Evolutionary conservation across 2,113 vertebrate species (phyloP).

Genomic region (Pteronura brasiliensis): DNA sequence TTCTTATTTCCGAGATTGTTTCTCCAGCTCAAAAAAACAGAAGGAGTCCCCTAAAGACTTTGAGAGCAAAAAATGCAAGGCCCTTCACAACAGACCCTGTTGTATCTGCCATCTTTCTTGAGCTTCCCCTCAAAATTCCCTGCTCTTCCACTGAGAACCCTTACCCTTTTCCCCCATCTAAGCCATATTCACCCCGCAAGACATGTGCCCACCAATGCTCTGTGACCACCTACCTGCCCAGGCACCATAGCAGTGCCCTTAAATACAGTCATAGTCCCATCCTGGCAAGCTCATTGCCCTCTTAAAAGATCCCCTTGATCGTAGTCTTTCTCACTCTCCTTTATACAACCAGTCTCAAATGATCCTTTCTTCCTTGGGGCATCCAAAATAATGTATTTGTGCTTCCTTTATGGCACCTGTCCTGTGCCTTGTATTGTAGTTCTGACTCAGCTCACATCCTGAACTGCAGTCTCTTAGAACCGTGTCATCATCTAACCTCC

Average conservation of each 20-base stretch:
- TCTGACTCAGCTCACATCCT: not conserved
- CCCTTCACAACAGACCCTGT: too few relatives aligned
- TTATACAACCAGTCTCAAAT: not conserved
- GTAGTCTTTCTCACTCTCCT: not conserved
- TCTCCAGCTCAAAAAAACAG: not conserved
- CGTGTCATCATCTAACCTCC: not conserved
- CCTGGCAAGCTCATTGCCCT: not conserved
- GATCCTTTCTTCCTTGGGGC: not conserved
- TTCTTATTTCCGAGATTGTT: not conserved
- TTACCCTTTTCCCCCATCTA: not conserved
- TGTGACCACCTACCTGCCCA: not conserved
- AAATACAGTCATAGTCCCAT: not conserved
- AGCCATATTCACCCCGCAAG: not conserved
- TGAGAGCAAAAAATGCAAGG: not conserved
- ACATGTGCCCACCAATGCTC: not conserved
- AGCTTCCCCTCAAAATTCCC: not conserved
- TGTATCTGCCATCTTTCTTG: not conserved
- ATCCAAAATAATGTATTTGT: not conserved
- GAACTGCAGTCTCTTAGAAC: not conserved
- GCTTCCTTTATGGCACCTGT: not conserved
- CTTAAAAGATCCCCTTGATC: not conserved
- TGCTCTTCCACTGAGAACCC: not conserved
- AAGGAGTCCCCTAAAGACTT: not conserved
- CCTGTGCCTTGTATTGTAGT: not conserved
- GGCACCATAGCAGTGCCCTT: not conserved